phyloP scores from a whole-genome alignment of 2,797 vertebrate species.

The Labeo calbasu region DNA sequence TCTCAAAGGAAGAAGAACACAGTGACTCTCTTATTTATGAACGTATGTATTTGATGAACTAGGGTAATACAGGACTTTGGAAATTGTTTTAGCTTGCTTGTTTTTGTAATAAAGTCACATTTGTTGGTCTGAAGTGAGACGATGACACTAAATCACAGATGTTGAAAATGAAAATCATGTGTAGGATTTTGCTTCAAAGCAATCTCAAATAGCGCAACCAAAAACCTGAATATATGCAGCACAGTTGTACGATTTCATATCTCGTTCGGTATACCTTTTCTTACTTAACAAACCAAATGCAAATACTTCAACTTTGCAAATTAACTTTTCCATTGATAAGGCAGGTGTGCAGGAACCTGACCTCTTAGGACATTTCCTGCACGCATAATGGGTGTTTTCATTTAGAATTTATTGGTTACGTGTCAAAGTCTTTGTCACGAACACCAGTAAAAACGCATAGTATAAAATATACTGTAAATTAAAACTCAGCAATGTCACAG shows the following conservation, averaged over 20 bases:
- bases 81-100: background rate
- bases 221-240: background rate
- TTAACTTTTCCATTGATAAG: background rate
- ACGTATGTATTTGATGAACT: background rate
- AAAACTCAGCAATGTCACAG: background rate
- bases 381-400: background rate
- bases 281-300: background rate
- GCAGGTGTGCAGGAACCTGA: background rate
- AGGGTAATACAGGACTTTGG: background rate
- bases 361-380: constrained; percentile 8
- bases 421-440: background rate
- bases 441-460: background rate
- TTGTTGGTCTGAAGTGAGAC: background rate
- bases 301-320: constrained; percentile 21
- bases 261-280: background rate
- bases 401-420: background rate
- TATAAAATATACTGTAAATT: background rate
- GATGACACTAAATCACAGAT: background rate
- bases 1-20: too few species aligned
- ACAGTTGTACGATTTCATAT: background rate
- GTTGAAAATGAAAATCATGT: background rate
- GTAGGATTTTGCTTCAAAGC: background rate
- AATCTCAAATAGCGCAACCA: background rate
- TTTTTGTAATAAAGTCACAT: background rate
- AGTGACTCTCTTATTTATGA: background rate